Evolutionary conservation across 2,797 vertebrate genomes (phyloP).

Genomic region (Halcyon badia): DNA sequence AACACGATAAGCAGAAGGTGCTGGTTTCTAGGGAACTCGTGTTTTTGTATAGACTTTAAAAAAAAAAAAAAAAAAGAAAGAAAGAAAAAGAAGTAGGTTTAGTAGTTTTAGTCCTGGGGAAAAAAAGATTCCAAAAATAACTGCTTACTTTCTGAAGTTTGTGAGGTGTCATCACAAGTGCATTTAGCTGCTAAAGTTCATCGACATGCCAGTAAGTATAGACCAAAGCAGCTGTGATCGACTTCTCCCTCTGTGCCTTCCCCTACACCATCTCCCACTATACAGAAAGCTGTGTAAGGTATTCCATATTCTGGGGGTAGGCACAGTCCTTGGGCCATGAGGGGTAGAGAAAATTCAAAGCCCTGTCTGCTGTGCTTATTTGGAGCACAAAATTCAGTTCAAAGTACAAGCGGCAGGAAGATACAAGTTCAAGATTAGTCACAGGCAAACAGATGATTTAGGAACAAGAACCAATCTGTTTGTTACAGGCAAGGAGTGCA

Average conservation of each 20-base stretch:
- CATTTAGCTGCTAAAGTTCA: slow-evolving; percentile 66
- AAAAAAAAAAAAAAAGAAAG: too few relatives aligned
- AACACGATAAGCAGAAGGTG: background rate
- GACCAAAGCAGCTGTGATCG: slow-evolving; percentile 48
- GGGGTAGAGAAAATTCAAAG: background rate
- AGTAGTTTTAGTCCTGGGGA: slow-evolving; percentile 31
- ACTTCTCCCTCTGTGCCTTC: background rate
- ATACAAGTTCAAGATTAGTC: slow-evolving; percentile 49
- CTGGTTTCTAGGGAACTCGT: background rate
- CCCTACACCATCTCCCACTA: background rate
- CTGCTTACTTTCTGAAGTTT: slow-evolving; percentile 58
- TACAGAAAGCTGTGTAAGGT: background rate
- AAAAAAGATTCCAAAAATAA: slow-evolving; percentile 56
- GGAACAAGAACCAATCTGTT: slow-evolving; percentile 53
- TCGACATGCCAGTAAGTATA: slow-evolving; percentile 54
- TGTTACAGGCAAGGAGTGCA: background rate
- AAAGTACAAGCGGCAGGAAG: slow-evolving; percentile 54
- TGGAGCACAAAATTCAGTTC: slow-evolving; percentile 29
- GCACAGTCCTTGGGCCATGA: background rate
- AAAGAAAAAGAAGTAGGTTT: slow-evolving; percentile 24
- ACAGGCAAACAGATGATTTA: slow-evolving; percentile 53
- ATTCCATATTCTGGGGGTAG: background rate
- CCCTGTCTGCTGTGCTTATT: background rate
- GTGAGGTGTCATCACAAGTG: slow-evolving; percentile 66
- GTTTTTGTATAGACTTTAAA: background rate